These are phyloP conservation scores for Pomatorhinus ruficollis DNA, from an alignment of 2,113 vertebrate species.

Conservation along the genomic window DNA sequence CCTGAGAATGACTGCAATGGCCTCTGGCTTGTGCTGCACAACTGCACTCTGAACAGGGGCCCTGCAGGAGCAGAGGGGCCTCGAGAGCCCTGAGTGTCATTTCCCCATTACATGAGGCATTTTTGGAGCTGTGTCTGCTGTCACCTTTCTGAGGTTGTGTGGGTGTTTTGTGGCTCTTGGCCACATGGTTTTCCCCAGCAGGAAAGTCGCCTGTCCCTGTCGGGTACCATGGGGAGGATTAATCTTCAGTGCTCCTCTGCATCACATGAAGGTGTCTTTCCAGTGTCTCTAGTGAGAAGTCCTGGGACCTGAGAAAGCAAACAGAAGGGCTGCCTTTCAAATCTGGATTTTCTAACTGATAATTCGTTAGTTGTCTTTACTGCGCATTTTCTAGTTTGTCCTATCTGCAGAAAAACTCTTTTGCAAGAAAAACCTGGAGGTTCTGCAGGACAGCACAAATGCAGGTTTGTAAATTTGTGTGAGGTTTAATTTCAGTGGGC, in stretches of 20 bases:
- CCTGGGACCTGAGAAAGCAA: neutral
- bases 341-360: neutral
- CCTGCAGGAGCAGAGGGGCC: neutral
- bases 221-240: neutral
- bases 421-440: neutral
- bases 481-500: neutral
- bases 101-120: neutral
- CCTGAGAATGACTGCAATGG: neutral
- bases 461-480: neutral
- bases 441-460: neutral
- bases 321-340: neutral
- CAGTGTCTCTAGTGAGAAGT: neutral
- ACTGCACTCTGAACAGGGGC: neutral
- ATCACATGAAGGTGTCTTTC: neutral
- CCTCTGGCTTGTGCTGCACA: neutral
- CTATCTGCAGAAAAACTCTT: neutral
- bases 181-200: neutral
- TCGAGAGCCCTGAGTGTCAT: neutral
- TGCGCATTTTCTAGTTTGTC: neutral
- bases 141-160: neutral
- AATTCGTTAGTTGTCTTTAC: neutral
- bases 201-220: neutral
- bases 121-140: neutral
- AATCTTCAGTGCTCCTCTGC: neutral
- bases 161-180: neutral